A percentile compares a stretch with the other conserved stretches of the same genome.
Conservation (phyloP, 2,888 invertebrate genomes). For the Cryptophagus acutangulus region DNA sequence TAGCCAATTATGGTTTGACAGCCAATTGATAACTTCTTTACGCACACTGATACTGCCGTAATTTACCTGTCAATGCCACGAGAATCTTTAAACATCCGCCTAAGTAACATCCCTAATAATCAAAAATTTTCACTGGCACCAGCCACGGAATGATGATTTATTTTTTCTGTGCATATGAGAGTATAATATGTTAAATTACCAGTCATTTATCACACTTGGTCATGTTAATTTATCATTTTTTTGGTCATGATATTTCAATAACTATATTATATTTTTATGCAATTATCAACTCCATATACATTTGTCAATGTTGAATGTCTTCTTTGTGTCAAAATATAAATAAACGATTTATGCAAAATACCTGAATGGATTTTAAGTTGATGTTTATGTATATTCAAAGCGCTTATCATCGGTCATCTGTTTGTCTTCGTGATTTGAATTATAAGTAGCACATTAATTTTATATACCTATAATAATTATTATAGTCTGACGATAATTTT, state of each 20-base stretch:
- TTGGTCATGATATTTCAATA: slow-evolving; percentile 9
- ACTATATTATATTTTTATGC: too few species aligned
- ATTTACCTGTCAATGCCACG: slow-evolving; percentile 36
- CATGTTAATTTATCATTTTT: slow-evolving; percentile 4
- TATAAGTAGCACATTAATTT: slow-evolving; percentile 20
- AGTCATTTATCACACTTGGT: slow-evolving; percentile 12
- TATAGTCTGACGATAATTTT: too few species aligned
- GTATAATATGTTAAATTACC: slow-evolving; percentile 9
- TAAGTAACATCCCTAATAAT: slow-evolving; percentile 16
- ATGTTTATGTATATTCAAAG: slow-evolving; percentile 20
- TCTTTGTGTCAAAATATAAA: slow-evolving; percentile 13
- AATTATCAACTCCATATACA: slow-evolving; percentile 17
- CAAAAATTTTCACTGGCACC: slow-evolving; percentile 14
- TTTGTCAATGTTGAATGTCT: slow-evolving; percentile 20
- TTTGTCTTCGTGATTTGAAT: slow-evolving; percentile 30
- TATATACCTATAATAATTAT: too few species aligned
- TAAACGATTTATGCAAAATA: slow-evolving; percentile 22
- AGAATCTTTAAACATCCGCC: too few species aligned
- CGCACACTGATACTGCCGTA: slow-evolving; percentile 31
- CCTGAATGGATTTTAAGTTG: slow-evolving; percentile 13
- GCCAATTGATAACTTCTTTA: slow-evolving; percentile 43
- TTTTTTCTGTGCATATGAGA: too few species aligned
- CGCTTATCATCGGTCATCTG: slow-evolving; percentile 29
- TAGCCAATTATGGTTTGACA: slow-evolving; percentile 42
- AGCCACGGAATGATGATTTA: too few species aligned